phyloP scores from a whole-genome alignment of 2,113 vertebrate species.

The Chlorodrepanis virens region DNA sequence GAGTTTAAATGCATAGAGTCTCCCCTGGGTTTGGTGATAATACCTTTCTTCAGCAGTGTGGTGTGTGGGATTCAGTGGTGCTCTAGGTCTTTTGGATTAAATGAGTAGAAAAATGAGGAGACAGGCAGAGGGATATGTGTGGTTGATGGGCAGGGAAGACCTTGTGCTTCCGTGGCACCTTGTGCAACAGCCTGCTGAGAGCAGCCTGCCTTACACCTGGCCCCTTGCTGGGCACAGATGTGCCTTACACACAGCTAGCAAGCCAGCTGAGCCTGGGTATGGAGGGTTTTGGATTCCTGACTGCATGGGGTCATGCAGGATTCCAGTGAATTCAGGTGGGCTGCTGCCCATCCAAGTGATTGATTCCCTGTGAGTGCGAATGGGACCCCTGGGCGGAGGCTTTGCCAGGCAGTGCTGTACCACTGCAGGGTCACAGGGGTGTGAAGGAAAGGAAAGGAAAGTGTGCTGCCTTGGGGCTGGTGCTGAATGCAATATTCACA shows the following conservation, averaged over 20 bases:
- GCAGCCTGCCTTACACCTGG: background rate
- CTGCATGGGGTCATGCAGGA: background rate
- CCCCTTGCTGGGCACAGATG: background rate
- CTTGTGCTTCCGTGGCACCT: background rate
- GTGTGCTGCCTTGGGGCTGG: background rate
- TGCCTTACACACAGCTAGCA: background rate
- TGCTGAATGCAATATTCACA: background rate
- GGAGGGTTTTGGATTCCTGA: background rate
- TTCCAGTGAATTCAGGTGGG: background rate
- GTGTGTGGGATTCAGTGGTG: background rate
- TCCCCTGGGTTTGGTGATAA: background rate
- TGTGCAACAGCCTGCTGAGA: background rate
- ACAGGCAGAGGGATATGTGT: background rate
- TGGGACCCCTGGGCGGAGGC: background rate
- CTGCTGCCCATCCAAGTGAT: background rate
- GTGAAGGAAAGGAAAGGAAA: background rate
- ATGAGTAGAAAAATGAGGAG: background rate
- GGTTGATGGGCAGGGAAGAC: background rate
- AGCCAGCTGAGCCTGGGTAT: background rate
- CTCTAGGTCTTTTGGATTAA: background rate
- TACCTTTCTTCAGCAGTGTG: background rate
- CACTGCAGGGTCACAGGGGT: background rate
- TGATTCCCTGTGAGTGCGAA: background rate
- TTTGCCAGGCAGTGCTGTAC: background rate
- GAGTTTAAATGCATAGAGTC: background rate